A percentile compares a stretch with the other conserved stretches of the same genome.
Conservation (phyloP, 2,113 vertebrate species). For the Tragelaphus buxtoni region DNA sequence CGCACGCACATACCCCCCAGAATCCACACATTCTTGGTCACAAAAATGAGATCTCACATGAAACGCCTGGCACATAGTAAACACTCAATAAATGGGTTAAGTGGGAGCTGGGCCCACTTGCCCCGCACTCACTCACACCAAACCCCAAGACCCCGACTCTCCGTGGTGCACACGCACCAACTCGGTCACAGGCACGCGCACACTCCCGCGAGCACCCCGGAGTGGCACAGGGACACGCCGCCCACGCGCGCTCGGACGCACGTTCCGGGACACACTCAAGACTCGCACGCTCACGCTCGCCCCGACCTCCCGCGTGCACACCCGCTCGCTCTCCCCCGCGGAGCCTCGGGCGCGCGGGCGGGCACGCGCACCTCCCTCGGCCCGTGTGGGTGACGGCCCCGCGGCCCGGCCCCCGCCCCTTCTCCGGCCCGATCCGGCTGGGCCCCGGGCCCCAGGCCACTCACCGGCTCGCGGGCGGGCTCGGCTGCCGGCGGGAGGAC, state of each 20-base stretch:
- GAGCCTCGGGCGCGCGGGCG: neutral
- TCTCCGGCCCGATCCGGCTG: neutral
- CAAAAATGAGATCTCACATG: neutral
- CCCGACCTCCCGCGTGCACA: neutral
- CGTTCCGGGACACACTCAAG: neutral
- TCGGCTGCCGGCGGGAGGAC: conserved; percentile 7
- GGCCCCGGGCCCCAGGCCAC: neutral
- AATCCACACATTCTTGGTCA: neutral
- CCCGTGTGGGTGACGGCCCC: neutral
- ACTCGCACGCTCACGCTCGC: neutral
- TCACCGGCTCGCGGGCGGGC: conserved; percentile 46
- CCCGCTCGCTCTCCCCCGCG: neutral
- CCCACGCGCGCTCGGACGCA: neutral
- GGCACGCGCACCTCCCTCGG: neutral
- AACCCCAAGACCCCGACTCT: neutral
- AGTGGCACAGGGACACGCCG: conserved; percentile 1
- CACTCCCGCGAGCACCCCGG: neutral
- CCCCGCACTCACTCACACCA: neutral
- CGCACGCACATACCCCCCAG: neutral
- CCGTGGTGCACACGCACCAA: neutral
- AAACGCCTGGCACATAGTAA: neutral
- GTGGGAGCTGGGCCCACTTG: neutral
- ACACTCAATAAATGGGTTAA: neutral
- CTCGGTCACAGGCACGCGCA: neutral
- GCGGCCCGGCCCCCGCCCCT: neutral